These are phyloP conservation scores for Papilio polytes DNA, from an alignment of 1,140 invertebrate species.

Conservation along the genomic window DNA sequence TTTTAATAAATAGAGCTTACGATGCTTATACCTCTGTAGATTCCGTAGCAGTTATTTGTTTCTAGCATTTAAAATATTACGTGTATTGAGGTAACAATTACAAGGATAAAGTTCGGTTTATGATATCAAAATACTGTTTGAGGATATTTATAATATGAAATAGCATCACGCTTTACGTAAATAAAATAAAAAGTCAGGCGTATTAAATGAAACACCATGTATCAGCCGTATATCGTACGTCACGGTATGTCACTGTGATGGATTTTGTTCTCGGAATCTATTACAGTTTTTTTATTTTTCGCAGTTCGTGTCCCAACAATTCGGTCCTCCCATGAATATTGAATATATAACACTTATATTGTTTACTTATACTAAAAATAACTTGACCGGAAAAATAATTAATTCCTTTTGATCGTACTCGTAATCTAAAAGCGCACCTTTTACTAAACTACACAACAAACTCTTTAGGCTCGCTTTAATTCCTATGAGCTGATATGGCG, in stretches of 20 bases:
- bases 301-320: conserved; percentile 42
- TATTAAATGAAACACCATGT: conserved; percentile 51
- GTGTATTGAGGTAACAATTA: neutral
- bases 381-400: neutral
- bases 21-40: neutral
- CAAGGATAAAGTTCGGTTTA: no score
- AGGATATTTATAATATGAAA: neutral
- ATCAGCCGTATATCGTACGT: conserved; percentile 51
- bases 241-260: conserved; percentile 65
- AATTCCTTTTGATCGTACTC: neutral
- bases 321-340: conserved; percentile 45
- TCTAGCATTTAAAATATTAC: neutral
- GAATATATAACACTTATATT: conserved; percentile 46
- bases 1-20: neutral
- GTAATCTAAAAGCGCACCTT: neutral
- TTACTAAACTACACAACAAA: no score
- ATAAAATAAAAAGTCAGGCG: neutral
- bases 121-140: neutral
- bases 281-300: conserved; percentile 72
- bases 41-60: neutral
- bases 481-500: no score
- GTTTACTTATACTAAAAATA: conserved; percentile 11
- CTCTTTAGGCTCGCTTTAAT: no score
- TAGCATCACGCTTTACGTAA: neutral
- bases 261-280: conserved; percentile 77